phyloP scores from a whole-genome alignment of 2,888 invertebrate genomes.

The Agapostemon virescens region DNA sequence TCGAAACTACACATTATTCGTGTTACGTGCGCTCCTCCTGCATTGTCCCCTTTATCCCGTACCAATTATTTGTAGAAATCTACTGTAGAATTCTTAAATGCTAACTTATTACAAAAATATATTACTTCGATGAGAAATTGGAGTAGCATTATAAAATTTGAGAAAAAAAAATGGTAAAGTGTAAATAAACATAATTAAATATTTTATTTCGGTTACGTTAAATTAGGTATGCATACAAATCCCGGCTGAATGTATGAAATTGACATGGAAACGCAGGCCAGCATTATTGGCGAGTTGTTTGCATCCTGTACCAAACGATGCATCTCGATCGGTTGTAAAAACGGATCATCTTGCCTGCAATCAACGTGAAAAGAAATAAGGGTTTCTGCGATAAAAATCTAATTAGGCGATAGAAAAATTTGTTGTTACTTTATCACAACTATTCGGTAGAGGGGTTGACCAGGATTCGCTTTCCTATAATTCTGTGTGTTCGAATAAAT shows the following conservation, averaged over 20 bases:
- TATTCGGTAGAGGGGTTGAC: constrained; percentile 73
- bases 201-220: constrained; percentile 61
- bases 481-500: constrained; percentile 71
- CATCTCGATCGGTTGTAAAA: constrained; percentile 73
- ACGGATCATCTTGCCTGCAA: constrained; percentile 72
- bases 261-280: constrained; percentile 75
- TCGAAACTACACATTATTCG: constrained; percentile 40
- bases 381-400: neutral
- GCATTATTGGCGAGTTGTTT: constrained; percentile 72
- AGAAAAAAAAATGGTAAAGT: constrained; percentile 19
- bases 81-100: neutral
- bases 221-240: constrained; percentile 73
- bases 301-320: constrained; percentile 75
- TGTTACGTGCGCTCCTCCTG: constrained; percentile 17
- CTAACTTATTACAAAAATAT: neutral
- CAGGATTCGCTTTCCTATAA: constrained; percentile 75
- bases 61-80: neutral
- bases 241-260: constrained; percentile 76
- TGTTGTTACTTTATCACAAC: constrained; percentile 73
- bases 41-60: constrained; percentile 4
- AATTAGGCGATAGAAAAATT: constrained; percentile 13
- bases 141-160: neutral
- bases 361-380: constrained; percentile 4
- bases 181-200: constrained; percentile 24
- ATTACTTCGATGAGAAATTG: neutral